phyloP scores from a whole-genome alignment of 2,797 vertebrate genomes.

The Bovichtus variegatus region DNA sequence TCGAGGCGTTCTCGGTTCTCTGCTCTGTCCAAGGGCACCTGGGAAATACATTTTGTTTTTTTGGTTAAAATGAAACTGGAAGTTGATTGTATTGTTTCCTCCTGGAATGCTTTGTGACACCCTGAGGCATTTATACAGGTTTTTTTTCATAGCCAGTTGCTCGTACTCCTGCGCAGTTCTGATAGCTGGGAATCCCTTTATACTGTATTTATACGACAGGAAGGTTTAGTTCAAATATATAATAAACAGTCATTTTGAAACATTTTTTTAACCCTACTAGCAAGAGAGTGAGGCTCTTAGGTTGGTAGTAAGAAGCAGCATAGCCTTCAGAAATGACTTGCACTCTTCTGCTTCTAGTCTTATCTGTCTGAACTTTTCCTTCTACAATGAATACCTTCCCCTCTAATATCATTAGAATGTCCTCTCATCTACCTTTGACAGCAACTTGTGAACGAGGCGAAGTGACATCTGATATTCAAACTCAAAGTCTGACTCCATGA shows the following conservation, averaged over 20 bases:
- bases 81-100: neutral
- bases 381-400: neutral
- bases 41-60: constrained; percentile 40
- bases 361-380: neutral
- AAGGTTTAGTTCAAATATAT: neutral
- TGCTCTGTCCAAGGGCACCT: constrained; percentile 94
- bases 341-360: neutral
- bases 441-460: constrained; percentile 93
- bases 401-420: constrained; percentile 5
- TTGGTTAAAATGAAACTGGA: neutral
- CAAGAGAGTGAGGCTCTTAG: neutral
- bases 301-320: neutral
- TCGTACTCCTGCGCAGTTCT: neutral
- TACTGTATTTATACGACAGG: neutral
- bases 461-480: constrained; percentile 99
- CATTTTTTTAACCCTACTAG: neutral
- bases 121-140: neutral
- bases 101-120: neutral
- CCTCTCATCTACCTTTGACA: constrained; percentile 82
- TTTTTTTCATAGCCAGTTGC: neutral
- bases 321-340: neutral
- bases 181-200: neutral
- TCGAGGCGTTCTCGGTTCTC: constrained; percentile 97
- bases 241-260: neutral
- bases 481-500: constrained; percentile 99